Conservation (phyloP, 1,140 invertebrate species). For the Drosophila willistoni region DNA sequence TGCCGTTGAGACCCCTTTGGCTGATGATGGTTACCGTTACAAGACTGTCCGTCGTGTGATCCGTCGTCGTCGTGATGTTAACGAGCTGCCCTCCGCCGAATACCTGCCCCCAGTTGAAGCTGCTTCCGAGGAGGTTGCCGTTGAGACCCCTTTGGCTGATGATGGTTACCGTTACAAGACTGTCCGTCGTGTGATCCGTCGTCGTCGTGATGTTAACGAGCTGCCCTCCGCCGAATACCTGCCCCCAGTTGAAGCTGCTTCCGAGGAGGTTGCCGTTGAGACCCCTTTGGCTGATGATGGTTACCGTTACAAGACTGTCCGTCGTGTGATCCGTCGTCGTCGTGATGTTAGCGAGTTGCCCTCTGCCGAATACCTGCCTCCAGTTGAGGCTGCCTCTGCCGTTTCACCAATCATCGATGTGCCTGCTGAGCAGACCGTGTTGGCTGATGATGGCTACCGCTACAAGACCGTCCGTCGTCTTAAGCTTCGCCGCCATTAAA, state of each 20-base stretch:
- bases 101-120: too few species aligned
- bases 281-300: constrained; percentile 58
- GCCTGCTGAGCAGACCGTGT: constrained; percentile 59
- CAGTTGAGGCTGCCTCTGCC: constrained; percentile 40
- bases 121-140: too few species aligned
- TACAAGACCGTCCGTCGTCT: constrained; percentile 79
- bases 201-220: too few species aligned
- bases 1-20: constrained; percentile 43
- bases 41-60: constrained; percentile 63
- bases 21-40: constrained; percentile 68
- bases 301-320: constrained; percentile 69
- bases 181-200: too few species aligned
- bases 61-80: constrained; percentile 67
- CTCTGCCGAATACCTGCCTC: constrained; percentile 67
- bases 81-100: too few species aligned
- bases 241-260: constrained; percentile 26
- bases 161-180: too few species aligned
- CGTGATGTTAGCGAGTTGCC: constrained; percentile 65
- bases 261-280: constrained; percentile 19
- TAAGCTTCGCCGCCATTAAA: constrained; percentile 71
- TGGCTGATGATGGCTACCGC: constrained; percentile 75
- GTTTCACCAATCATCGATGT: constrained; percentile 65
- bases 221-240: too few species aligned
- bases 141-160: too few species aligned
- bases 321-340: constrained; percentile 54